Percentiles rank a stretch among this genome's conserved stretches.
Evolutionary conservation across 1,140 invertebrate species (phyloP).

Genomic region (Neelides sp.): DNA sequence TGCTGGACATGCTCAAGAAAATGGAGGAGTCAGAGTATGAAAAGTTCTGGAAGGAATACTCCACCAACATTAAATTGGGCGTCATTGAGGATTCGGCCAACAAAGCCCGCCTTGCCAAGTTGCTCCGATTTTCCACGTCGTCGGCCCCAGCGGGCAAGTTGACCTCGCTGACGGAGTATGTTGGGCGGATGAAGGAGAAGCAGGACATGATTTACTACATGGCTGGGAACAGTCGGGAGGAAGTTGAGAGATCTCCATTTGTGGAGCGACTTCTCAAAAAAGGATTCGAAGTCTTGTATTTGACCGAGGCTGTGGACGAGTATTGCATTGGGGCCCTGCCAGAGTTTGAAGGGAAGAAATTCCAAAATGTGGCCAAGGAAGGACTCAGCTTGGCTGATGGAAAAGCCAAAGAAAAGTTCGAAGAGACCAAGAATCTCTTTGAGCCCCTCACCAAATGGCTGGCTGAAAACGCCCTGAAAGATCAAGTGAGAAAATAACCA

Average conservation of each 20-base stretch:
- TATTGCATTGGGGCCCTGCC: conserved; percentile 92
- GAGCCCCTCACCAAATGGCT: conserved; percentile 90
- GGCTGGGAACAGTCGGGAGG: conserved; percentile 72
- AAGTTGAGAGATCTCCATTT: conserved; percentile 83
- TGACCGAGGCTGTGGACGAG: conserved; percentile 95
- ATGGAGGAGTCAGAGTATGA: conserved; percentile 79
- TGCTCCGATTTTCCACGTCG: conserved; percentile 83
- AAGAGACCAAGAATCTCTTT: conserved; percentile 64
- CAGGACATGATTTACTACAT: conserved; percentile 96
- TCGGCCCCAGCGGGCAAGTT: conserved; percentile 47
- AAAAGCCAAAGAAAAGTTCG: conserved; percentile 66
- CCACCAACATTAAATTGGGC: conserved; percentile 94
- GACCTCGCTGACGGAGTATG: conserved; percentile 77
- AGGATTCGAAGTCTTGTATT: conserved; percentile 91
- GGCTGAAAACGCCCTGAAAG: conserved; percentile 68
- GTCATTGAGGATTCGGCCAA: conserved; percentile 96
- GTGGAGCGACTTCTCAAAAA: conserved; percentile 85
- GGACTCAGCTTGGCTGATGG: conserved; percentile 76
- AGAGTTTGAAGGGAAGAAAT: conserved; percentile 98
- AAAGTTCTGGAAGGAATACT: conserved; percentile 98
- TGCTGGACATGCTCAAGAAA: conserved; percentile 97
- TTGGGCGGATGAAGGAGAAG: conserved; percentile 91
- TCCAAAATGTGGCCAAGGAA: conserved; percentile 99
- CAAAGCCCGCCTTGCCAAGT: conserved; percentile 83
- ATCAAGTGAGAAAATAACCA: conserved; percentile 45